Evolutionary conservation across 2,113 vertebrate species (phyloP), one percentile per base, ranked within the genome.

Genomic region (Datnioides undecimradiatus): DNA sequence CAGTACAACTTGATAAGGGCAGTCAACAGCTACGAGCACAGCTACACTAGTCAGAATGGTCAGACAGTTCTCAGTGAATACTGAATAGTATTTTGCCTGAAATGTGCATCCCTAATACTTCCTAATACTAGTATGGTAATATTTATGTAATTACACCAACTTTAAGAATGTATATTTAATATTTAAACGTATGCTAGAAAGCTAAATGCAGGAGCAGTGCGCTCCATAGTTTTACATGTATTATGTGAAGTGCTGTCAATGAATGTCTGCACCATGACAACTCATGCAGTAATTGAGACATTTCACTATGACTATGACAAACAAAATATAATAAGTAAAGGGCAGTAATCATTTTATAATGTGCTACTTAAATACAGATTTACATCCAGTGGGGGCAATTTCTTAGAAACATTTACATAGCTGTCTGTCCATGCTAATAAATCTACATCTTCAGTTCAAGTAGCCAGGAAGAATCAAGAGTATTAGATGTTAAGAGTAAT

Each of bases 401-500:
- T n/a, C n/a, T 16, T 6, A 8, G 4, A n/a, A 31, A 33, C 12
- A 9, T 36, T 36, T n/a, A 23, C 6, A 36, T 21, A 31, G 12
- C 23, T 67, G 31, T 33, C 45, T 62, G 14, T 49, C 7, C 12
- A 23, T 2, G 16, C 36, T 49, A 14, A 57, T 51, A 48, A 71
- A 78, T 19, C 38, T 40, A 12, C 38, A 49, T 19, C 12, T 68
- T 23, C 3, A 73, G 25, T 48, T 66, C 40, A 67, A 16, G 9
- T 17, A 13, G 38, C 16, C 43, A 38, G 40, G 16, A 33, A 33
- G 31, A 72, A 60, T 62, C 41, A 63, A 67, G 33, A 65, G 23
- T 41, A 75, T 76, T 63, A 45, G 46, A 65, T 83, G 31, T 57
- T 16, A 43, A 79, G 25, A 78, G 43, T 41, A 63, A 64, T 65